Base-by-base conservation (phyloP, 2,797 vertebrate species). In the Amblyraja radiata region DNA sequence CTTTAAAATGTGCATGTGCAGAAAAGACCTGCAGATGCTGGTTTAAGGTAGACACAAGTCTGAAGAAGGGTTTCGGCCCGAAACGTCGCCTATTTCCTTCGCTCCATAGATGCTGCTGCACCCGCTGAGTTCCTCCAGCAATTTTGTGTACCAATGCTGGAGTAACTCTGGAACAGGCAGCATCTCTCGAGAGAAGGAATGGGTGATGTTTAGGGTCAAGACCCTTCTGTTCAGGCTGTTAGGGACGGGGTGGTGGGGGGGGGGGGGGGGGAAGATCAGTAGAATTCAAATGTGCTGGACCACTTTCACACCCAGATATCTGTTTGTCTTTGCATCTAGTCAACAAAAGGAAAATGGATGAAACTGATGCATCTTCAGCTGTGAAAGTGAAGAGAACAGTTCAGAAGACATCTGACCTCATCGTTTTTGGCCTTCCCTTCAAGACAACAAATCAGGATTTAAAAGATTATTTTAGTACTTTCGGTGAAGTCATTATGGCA, bases 331-430 rank as follows among this genome's bases (percentile, higher is more conserved):
- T 54, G 71, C 93, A 79, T 94, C 94, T 94, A 99, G 99, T 99
- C 96, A 99, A 99, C 95, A 99, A 99, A 95, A 98, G 99, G 93
- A 99, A 99, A 96, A 99, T 99, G 99, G 99, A 99, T 86, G 99
- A 99, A 96, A 98, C 98, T 1, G 99, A 99, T 93, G 98, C 98
- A 63, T 98, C 98, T 0, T 99, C 98, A 23, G 99, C 98, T 0
- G 98, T 98, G 88, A 99, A 99, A 95, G 96, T 99, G 94, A 99
- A 99, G 95, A 97, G 99, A 93, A 98, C 98, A 10, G 98, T 98
- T 93, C 98, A 99, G 96, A 99, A 99, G 95, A 99, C 99, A 0
- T 99, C 99, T 0, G 99, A 99, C 94, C 96, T 99, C 74, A 99
- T 99, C 95, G 98, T 99, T 46, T 95, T 99, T 86, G 99, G 99